Evolutionary conservation across 2,113 vertebrate species (phyloP).

Genomic region (Pristiophorus japonicus): DNA sequence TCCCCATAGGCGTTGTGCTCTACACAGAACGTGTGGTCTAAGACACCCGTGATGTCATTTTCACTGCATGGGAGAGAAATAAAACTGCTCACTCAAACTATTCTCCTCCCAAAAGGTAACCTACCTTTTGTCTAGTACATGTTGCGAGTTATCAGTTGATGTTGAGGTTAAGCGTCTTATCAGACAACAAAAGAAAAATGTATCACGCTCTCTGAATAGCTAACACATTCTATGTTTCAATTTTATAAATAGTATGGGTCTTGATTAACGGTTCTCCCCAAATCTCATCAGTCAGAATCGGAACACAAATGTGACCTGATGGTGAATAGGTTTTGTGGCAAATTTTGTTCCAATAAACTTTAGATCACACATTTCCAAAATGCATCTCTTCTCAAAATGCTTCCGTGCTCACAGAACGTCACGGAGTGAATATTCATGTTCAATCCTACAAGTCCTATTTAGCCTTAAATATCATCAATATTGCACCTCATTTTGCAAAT

Average conservation of each 20-base stretch:
- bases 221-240: neutral
- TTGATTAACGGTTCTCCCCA: neutral
- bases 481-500: neutral
- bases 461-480: neutral
- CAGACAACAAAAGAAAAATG: neutral
- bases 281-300: neutral
- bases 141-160: neutral
- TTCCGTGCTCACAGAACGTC: neutral
- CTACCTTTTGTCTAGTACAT: neutral
- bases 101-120: neutral
- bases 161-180: neutral
- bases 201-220: neutral
- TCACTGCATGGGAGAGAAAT: constrained; percentile 61
- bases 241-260: neutral
- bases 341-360: neutral
- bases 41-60: constrained; percentile 94
- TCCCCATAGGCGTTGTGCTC: constrained; percentile 96
- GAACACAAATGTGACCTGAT: neutral
- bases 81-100: neutral
- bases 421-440: neutral
- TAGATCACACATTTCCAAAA: neutral
- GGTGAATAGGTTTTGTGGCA: neutral
- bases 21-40: constrained; percentile 97
- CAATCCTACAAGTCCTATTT: neutral
- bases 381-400: neutral